These are phyloP conservation scores for Pseudolycoriella hygida DNA, from an alignment of 2,888 invertebrate species.

Conservation along the genomic window DNA sequence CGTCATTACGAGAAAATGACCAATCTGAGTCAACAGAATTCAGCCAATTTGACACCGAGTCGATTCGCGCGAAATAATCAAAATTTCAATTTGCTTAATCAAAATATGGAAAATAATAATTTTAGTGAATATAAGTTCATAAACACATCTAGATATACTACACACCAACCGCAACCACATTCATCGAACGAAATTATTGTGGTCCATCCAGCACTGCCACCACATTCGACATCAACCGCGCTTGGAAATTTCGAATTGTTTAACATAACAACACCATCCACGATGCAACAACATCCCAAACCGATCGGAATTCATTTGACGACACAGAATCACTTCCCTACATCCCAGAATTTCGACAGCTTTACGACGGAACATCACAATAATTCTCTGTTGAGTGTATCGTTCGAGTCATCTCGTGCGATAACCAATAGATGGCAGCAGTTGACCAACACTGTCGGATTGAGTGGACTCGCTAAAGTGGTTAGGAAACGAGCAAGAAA, in stretches of 20 bases:
- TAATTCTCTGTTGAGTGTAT: not conserved
- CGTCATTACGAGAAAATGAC: constrained; percentile 25
- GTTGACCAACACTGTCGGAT: not conserved
- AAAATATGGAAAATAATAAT: constrained; percentile 1
- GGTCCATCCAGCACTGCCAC: not conserved
- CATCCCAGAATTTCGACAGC: not conserved
- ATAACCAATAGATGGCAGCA: not conserved
- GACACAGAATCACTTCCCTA: constrained; percentile 8
- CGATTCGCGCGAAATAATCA: constrained; percentile 13
- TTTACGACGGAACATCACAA: not conserved
- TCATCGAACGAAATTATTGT: not conserved
- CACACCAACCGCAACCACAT: not conserved
- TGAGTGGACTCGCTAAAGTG: constrained; percentile 11
- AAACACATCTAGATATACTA: not conserved
- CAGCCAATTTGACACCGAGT: constrained; percentile 7
- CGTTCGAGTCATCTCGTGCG: not conserved
- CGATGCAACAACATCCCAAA: constrained; percentile 2
- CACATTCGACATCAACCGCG: not conserved
- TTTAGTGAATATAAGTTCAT: constrained; percentile 1
- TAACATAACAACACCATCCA: constrained; percentile 3
- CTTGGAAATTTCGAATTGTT: constrained; percentile 5
- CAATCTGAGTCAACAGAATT: constrained; percentile 21
- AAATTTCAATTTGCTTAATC: not conserved
- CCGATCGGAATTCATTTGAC: constrained; percentile 8
- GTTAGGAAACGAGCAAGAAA: constrained; percentile 29